A percentile compares a stretch with the other conserved stretches of the same genome.
Evolutionary conservation across 1,140 invertebrate genomes (phyloP).

Genomic region (Heliconius himera): DNA sequence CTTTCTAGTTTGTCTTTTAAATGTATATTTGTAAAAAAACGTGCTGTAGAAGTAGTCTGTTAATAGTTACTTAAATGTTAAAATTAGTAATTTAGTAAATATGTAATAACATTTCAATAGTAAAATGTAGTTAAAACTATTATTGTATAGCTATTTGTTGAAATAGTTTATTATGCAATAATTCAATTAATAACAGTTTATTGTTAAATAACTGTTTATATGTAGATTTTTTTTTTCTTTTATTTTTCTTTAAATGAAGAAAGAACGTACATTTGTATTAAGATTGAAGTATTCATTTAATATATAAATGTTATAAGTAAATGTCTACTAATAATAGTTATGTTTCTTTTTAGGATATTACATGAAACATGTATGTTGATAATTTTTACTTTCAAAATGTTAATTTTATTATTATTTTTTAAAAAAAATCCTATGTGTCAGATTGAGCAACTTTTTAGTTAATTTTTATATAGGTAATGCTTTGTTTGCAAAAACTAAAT

Average conservation of each 20-base stretch:
- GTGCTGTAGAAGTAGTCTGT: too few species aligned
- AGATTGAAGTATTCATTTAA: too few species aligned
- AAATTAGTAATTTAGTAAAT: neutral
- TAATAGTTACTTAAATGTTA: neutral
- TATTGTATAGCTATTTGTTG: neutral
- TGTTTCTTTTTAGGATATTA: too few species aligned
- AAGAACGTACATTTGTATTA: too few species aligned
- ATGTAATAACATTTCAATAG: neutral
- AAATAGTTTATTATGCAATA: conserved; percentile 11
- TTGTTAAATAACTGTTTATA: too few species aligned
- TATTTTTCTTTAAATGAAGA: too few species aligned
- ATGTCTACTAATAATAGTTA: too few species aligned
- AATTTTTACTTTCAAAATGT: too few species aligned
- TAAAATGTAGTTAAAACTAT: neutral
- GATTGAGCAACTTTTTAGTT: neutral
- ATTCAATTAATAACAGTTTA: neutral
- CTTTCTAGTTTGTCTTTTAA: neutral
- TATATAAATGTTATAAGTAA: too few species aligned
- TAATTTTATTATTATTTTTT: neutral
- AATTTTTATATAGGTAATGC: neutral
- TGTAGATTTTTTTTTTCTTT: too few species aligned
- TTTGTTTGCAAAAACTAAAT: neutral
- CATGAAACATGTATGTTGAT: too few species aligned
- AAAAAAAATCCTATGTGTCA: neutral
- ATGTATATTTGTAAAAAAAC: neutral